phyloP scores from a whole-genome alignment of 2,113 vertebrate species.

The Lutjanus erythropterus region DNA sequence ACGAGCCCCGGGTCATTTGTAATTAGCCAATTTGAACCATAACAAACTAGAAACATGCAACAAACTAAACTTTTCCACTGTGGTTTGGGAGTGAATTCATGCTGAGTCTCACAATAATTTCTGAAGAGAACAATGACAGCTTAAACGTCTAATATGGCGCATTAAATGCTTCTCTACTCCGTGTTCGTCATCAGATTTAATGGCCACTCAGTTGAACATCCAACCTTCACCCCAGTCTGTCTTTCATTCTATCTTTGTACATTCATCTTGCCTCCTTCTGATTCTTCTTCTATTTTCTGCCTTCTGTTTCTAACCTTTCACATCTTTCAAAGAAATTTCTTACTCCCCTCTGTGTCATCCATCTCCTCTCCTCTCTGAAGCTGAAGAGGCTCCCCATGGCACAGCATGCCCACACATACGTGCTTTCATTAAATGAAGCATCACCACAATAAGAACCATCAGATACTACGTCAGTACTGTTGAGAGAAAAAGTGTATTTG shows the following conservation, averaged over 20 bases:
- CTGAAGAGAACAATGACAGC: slow-evolving; percentile 1
- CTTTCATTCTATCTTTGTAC: neutral
- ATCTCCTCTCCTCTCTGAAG: neutral
- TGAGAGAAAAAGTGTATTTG: neutral
- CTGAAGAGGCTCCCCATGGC: neutral
- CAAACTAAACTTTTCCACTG: slow-evolving; percentile 47
- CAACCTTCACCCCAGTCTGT: neutral
- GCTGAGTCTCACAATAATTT: neutral
- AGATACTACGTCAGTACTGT: neutral
- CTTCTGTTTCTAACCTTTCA: slow-evolving; percentile 1
- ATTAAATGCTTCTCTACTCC: neutral
- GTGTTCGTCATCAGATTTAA: neutral
- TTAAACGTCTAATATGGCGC: neutral
- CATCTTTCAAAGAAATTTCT: neutral
- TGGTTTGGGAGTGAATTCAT: slow-evolving; percentile 14
- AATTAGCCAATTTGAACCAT: neutral
- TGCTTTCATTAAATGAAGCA: neutral
- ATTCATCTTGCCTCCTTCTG: neutral
- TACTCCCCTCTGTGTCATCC: neutral
- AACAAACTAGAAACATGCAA: slow-evolving; percentile 18
- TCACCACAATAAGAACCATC: neutral
- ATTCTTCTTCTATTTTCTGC: neutral
- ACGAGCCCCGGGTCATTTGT: slow-evolving; percentile 9
- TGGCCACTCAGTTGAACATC: neutral
- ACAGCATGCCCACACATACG: neutral